Percentiles rank a stretch among this genome's conserved stretches.
Evolutionary conservation across 2,888 invertebrate genomes (phyloP).

Genomic region (Endomychus coccineus): DNA sequence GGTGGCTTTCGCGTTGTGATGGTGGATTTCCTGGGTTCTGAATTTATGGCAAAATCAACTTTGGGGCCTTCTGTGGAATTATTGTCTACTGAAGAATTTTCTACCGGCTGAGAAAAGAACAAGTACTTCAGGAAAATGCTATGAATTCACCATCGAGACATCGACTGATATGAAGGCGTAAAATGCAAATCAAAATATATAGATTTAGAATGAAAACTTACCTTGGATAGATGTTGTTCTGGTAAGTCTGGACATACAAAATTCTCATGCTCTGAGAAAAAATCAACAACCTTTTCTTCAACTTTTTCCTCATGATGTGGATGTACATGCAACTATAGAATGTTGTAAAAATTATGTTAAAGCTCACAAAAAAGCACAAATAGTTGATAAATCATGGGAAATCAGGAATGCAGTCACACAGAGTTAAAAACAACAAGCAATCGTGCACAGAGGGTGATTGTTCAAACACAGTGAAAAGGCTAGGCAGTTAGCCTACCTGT

Average conservation of each 20-base stretch:
- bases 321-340: constrained; percentile 64
- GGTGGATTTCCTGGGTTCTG: constrained; percentile 53
- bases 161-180: no score
- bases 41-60: constrained; percentile 31
- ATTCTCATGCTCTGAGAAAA: constrained; percentile 75
- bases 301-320: constrained; percentile 48
- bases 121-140: no score
- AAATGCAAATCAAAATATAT: no score
- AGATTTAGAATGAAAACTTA: constrained; percentile 5
- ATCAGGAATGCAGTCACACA: no score
- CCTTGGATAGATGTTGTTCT: constrained; percentile 6
- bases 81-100: constrained; percentile 14
- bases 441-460: no score
- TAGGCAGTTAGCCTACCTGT: no score
- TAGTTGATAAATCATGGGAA: no score
- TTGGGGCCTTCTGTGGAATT: constrained; percentile 34
- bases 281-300: constrained; percentile 73
- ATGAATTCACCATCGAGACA: no score
- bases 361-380: no score
- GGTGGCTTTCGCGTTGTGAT: constrained; percentile 65
- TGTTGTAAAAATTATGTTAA: constrained; percentile 14
- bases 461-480: no score
- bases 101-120: no score
- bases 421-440: no score
- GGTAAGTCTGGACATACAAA: constrained; percentile 24